A percentile compares a stretch with the other conserved stretches of the same genome.
These are phyloP conservation scores for Himalopsyche phryganea DNA, from an alignment of 1,140 invertebrate genomes.

Conservation along the genomic window DNA sequence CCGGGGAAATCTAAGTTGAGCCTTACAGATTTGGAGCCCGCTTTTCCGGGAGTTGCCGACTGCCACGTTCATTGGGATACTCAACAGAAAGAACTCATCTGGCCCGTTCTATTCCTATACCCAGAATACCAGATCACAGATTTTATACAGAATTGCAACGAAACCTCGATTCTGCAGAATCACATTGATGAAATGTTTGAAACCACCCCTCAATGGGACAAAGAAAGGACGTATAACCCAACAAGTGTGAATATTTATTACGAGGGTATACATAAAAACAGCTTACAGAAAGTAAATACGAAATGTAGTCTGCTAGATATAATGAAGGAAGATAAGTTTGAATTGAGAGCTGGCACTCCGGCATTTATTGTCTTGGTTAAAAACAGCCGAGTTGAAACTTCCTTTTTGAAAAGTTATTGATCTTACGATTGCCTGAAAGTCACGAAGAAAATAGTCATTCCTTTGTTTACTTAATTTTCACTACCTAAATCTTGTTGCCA, in stretches of 20 bases:
- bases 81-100: conserved; percentile 34
- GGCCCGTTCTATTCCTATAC: conserved; percentile 44
- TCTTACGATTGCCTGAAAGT: no score
- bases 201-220: conserved; percentile 72
- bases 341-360: conserved; percentile 45
- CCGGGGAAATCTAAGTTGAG: conserved; percentile 42
- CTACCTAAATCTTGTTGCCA: no score
- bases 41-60: conserved; percentile 59
- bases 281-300: conserved; percentile 58
- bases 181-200: conserved; percentile 62
- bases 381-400: conserved; percentile 39
- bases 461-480: no score
- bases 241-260: conserved; percentile 74
- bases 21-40: conserved; percentile 57
- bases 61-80: conserved; percentile 51
- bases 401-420: conserved; percentile 9
- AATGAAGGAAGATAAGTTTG: conserved; percentile 61
- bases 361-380: conserved; percentile 43
- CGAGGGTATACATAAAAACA: conserved; percentile 65
- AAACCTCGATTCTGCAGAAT: conserved; percentile 44
- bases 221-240: conserved; percentile 62
- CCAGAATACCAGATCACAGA: conserved; percentile 46
- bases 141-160: conserved; percentile 66
- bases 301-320: conserved; percentile 61
- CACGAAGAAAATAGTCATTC: no score